Percentiles rank a stretch among this genome's conserved stretches.
These are phyloP conservation scores for Dendropsophus ebraccatus DNA, from an alignment of 2,113 vertebrate genomes.

Conservation along the genomic window DNA sequence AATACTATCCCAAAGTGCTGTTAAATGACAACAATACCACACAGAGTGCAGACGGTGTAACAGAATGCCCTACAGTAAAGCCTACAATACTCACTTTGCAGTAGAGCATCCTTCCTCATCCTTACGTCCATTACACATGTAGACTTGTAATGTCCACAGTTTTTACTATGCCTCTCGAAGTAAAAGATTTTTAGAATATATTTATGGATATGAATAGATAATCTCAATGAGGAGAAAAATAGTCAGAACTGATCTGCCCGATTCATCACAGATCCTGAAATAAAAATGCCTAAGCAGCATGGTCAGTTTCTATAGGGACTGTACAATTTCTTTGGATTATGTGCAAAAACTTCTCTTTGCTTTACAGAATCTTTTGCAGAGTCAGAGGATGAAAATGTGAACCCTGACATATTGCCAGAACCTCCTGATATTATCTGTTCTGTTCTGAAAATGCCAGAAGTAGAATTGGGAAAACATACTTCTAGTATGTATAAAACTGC, in stretches of 20 bases:
- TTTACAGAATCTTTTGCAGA: conserved; percentile 71
- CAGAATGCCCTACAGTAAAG: too few relatives aligned
- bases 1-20: too few relatives aligned
- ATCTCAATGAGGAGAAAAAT: neutral
- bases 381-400: conserved; percentile 70
- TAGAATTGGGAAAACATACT: conserved; percentile 67
- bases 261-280: neutral
- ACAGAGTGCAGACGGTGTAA: too few relatives aligned
- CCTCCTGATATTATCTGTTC: conserved; percentile 69
- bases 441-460: conserved; percentile 68
- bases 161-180: too few relatives aligned
- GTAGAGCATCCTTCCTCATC: too few relatives aligned
- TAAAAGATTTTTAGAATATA: too few relatives aligned
- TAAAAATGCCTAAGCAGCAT: neutral
- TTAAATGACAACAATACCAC: too few relatives aligned
- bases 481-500: conserved; percentile 66
- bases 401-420: conserved; percentile 66
- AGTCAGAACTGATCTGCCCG: too few relatives aligned
- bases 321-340: neutral
- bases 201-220: too few relatives aligned
- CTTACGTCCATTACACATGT: too few relatives aligned
- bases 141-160: too few relatives aligned
- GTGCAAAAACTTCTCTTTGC: conserved; percentile 55
- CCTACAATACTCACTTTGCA: too few relatives aligned
- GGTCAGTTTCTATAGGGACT: neutral